phyloP scores from a whole-genome alignment of 2,888 invertebrate genomes.

The Pecten maximus region DNA sequence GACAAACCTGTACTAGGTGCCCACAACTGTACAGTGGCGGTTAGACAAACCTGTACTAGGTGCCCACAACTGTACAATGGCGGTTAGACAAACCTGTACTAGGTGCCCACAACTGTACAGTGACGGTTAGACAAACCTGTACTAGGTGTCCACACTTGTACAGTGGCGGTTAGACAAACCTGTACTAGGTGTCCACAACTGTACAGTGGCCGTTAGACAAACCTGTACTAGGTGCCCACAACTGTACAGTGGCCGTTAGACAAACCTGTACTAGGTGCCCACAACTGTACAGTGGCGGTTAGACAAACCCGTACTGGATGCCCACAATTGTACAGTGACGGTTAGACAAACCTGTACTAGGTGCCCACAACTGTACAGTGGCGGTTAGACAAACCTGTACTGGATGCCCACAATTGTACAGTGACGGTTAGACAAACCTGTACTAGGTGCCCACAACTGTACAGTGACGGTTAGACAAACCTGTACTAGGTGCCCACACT shows the following conservation, averaged over 20 bases:
- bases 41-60: too few relatives aligned
- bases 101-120: not conserved
- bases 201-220: too few relatives aligned
- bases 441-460: not conserved
- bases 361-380: not conserved
- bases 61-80: not conserved
- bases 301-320: too few relatives aligned
- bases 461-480: too few relatives aligned
- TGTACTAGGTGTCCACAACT: not conserved
- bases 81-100: not conserved
- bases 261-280: not conserved
- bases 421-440: not conserved
- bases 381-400: too few relatives aligned
- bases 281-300: not conserved
- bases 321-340: not conserved
- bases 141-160: too few relatives aligned
- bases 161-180: too few relatives aligned
- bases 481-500: too few relatives aligned
- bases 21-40: not conserved
- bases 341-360: not conserved
- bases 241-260: not conserved
- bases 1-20: not conserved
- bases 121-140: too few relatives aligned
- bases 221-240: too few relatives aligned
- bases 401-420: not conserved